Conservation (phyloP, 2,797 vertebrate genomes). For the Poeciliopsis presidionis region DNA sequence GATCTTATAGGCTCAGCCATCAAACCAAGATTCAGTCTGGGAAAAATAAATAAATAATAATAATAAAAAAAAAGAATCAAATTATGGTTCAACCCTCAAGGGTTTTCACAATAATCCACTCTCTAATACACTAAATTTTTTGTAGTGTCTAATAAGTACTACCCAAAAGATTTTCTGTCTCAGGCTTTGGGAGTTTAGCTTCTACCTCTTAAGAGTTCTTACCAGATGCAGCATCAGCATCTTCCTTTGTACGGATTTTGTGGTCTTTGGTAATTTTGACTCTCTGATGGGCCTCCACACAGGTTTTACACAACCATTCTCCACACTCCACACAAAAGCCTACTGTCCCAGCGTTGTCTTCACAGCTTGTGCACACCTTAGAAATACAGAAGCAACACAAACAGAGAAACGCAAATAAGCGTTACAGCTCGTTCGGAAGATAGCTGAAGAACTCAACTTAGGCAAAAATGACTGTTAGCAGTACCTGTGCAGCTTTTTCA, state of each 20-base stretch:
- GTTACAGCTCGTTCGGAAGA: neutral
- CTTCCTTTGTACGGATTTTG: constrained; percentile 97
- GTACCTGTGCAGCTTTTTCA: constrained; percentile 94
- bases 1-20: neutral
- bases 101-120: constrained; percentile 31
- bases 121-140: constrained; percentile 59
- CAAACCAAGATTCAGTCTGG: neutral
- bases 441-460: neutral
- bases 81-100: neutral
- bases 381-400: constrained; percentile 22
- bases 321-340: constrained; percentile 97
- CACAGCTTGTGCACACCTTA: constrained; percentile 97
- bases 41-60: neutral
- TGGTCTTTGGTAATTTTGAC: constrained; percentile 99
- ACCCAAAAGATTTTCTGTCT: constrained; percentile 27
- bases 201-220: constrained; percentile 38
- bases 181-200: constrained; percentile 16
- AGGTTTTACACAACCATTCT: constrained; percentile 98
- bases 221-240: constrained; percentile 89
- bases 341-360: constrained; percentile 95
- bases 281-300: constrained; percentile 97
- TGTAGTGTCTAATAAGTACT: constrained; percentile 21
- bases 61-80: neutral
- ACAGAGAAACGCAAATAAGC: neutral
- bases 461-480: neutral